phyloP scores from a whole-genome alignment of 2,797 vertebrate species.

The Myripristis jacobus region DNA sequence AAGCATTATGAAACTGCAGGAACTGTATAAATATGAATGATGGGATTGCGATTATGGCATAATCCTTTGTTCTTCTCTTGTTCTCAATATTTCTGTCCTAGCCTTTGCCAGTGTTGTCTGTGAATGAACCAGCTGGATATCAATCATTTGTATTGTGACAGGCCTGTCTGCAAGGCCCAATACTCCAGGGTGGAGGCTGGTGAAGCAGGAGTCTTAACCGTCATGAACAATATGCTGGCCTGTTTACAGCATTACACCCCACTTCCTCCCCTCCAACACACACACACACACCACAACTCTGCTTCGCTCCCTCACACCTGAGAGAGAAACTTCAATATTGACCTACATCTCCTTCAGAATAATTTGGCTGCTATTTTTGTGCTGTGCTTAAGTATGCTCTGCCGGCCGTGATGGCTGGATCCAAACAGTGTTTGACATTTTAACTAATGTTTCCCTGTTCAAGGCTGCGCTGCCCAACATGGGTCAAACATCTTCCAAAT shows the following conservation, averaged over 20 bases:
- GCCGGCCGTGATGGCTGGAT: conserved; percentile 58
- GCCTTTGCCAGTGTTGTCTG: conserved; percentile 19
- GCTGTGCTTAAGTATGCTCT: conserved; percentile 55
- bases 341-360: conserved; percentile 82
- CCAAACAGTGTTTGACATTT: conserved; percentile 76
- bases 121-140: conserved; percentile 17
- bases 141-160: conserved; percentile 20
- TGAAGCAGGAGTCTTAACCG: conserved; percentile 3
- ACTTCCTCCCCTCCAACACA: background rate
- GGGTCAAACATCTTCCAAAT: conserved; percentile 56
- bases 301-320: conserved; percentile 57
- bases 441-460: conserved; percentile 74
- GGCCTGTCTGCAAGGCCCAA: background rate
- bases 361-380: conserved; percentile 80
- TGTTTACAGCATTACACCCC: conserved; percentile 40
- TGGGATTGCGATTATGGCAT: conserved; percentile 51
- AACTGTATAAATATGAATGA: conserved; percentile 50
- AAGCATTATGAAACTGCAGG: conserved; percentile 46
- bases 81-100: conserved; percentile 15
- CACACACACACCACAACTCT: background rate
- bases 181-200: conserved; percentile 12
- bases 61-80: conserved; percentile 41
- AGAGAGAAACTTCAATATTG: conserved; percentile 76
- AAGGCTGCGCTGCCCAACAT: conserved; percentile 71
- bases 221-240: conserved; percentile 30